Evolutionary conservation across 2,797 vertebrate genomes (phyloP).

Genomic region (Bucorvus abyssinicus): DNA sequence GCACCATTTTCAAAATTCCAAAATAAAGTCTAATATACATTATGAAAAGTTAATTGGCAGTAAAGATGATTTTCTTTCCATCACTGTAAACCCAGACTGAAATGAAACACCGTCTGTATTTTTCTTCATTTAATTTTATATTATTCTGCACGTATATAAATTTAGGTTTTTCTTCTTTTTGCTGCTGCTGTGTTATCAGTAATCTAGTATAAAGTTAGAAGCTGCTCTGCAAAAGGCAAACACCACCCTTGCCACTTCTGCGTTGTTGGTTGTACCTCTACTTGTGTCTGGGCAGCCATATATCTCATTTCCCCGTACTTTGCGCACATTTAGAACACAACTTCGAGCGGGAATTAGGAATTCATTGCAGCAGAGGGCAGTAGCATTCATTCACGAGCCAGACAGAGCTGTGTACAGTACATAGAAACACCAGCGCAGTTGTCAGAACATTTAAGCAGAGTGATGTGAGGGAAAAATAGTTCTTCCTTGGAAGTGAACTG

Average conservation of each 20-base stretch:
- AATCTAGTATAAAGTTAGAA: not conserved
- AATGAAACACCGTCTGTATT: not conserved
- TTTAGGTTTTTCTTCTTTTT: not conserved
- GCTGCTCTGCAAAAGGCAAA: not conserved
- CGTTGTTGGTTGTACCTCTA: too few species aligned
- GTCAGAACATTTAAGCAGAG: not conserved
- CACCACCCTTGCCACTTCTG: too few species aligned
- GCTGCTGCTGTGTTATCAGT: not conserved
- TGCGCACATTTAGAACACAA: not conserved
- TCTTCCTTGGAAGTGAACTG: not conserved
- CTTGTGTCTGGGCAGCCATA: not conserved
- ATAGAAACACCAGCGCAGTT: not conserved
- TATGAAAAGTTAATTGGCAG: not conserved
- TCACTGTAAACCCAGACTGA: not conserved
- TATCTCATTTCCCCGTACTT: not conserved
- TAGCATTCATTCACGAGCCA: not conserved
- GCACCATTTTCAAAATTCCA: not conserved
- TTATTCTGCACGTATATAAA: not conserved
- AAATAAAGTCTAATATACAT: not conserved
- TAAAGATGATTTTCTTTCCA: not conserved
- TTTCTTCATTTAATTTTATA: not conserved
- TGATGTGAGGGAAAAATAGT: not conserved
- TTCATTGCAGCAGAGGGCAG: slow-evolving; percentile 28
- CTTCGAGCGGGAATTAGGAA: not conserved
- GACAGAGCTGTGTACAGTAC: not conserved